Percentiles rank a stretch among this genome's conserved stretches.
Evolutionary conservation across 1,140 invertebrate species (phyloP).

Genomic region (Venustaconcha ellipsiformis): DNA sequence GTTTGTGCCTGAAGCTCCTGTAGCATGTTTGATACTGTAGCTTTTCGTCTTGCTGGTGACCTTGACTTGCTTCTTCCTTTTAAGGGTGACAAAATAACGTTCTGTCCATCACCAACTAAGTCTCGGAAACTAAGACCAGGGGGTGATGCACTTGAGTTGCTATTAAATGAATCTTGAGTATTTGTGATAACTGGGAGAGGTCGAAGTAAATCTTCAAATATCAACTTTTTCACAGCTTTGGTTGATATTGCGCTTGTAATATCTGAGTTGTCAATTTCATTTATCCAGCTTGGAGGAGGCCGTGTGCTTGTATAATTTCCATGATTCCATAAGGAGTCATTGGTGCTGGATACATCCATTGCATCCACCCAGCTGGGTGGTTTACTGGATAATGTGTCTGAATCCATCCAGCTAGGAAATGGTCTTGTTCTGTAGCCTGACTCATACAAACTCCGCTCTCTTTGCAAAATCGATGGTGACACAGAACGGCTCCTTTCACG

Average conservation of each 20-base stretch:
- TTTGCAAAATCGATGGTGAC: slow-evolving; percentile 29
- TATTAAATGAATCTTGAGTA: slow-evolving; percentile 22
- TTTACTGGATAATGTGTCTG: slow-evolving; percentile 19
- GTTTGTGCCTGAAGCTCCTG: slow-evolving; percentile 22
- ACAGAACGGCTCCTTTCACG: slow-evolving; percentile 29
- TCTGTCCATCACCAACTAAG: slow-evolving; percentile 13
- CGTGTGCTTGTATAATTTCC: slow-evolving; percentile 22
- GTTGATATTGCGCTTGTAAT: slow-evolving; percentile 28
- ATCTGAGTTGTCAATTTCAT: slow-evolving; percentile 31
- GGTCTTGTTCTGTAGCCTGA: slow-evolving; percentile 25
- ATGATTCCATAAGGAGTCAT: slow-evolving; percentile 27
- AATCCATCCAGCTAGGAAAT: slow-evolving; percentile 25
- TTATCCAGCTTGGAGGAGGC: slow-evolving; percentile 28
- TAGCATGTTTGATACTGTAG: slow-evolving; percentile 25
- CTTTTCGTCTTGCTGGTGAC: not conserved
- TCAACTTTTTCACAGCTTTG: slow-evolving; percentile 20
- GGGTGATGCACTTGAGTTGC: slow-evolving; percentile 25
- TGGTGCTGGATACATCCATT: slow-evolving; percentile 23
- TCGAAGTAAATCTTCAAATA: slow-evolving; percentile 25
- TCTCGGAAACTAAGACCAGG: slow-evolving; percentile 28
- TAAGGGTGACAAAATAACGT: too few relatives aligned
- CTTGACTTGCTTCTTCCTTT: too few relatives aligned
- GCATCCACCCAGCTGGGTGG: slow-evolving; percentile 31
- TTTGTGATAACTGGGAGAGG: slow-evolving; percentile 32
- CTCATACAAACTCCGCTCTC: slow-evolving; percentile 30